A percentile compares a stretch with the other conserved stretches of the same genome.
phyloP scores from a whole-genome alignment of 2,113 vertebrate genomes.

The Corythornis madagascariensis region DNA sequence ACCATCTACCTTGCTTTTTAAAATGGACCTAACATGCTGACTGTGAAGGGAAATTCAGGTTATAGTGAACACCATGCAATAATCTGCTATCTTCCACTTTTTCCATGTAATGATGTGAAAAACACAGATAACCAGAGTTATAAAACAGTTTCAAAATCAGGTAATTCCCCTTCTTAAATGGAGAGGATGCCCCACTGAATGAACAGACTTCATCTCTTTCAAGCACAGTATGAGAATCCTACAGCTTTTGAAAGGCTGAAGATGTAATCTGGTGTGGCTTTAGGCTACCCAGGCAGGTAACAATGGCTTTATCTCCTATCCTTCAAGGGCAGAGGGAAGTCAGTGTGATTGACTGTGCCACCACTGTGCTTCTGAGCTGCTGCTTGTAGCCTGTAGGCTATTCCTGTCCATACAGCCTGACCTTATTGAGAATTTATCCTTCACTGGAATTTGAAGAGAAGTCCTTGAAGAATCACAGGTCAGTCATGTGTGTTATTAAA shows the following conservation, averaged over 20 bases:
- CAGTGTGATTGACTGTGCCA: slow-evolving; percentile 48
- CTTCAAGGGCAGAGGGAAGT: slow-evolving; percentile 35
- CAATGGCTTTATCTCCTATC: slow-evolving; percentile 56
- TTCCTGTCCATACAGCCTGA: slow-evolving; percentile 42
- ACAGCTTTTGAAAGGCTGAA: slow-evolving; percentile 10
- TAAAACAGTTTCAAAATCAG: background rate
- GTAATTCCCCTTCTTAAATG: background rate
- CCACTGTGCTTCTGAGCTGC: slow-evolving; percentile 1
- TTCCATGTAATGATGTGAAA: background rate
- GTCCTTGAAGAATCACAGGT: slow-evolving; percentile 52
- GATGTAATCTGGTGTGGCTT: slow-evolving; percentile 32
- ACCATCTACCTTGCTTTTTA: background rate
- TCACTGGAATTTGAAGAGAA: slow-evolving; percentile 35
- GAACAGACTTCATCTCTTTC: background rate
- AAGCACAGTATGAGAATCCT: background rate
- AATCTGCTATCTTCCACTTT: background rate
- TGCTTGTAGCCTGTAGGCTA: slow-evolving; percentile 28
- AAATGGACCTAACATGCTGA: background rate
- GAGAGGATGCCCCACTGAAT: background rate
- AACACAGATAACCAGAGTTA: background rate
- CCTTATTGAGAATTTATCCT: slow-evolving; percentile 30
- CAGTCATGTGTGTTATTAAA: slow-evolving; percentile 55
- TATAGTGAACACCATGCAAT: background rate
- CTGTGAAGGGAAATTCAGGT: background rate
- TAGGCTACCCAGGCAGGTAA: slow-evolving; percentile 46